A percentile compares a stretch with the other conserved stretches of the same genome.
These are phyloP conservation scores for Galleria mellonella DNA, from an alignment of 1,140 invertebrate species.

Conservation along the genomic window DNA sequence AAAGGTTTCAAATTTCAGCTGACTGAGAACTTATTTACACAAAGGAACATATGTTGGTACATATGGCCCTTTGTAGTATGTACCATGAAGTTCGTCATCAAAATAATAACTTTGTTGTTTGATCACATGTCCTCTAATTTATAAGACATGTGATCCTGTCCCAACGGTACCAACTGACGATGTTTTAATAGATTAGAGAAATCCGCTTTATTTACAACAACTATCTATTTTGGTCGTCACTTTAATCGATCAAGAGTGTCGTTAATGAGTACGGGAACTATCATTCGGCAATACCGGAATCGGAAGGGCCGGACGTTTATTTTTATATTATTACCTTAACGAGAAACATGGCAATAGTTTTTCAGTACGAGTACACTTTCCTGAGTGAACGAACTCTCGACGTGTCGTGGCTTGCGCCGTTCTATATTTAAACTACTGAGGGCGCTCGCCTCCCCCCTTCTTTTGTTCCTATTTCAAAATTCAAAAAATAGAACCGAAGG, in stretches of 20 bases:
- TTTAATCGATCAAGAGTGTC: slow-evolving; percentile 15
- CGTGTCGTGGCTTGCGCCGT: slow-evolving; percentile 35
- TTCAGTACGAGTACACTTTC: slow-evolving; percentile 26
- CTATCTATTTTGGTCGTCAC: background rate
- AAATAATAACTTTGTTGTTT: no score
- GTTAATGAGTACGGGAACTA: slow-evolving; percentile 63
- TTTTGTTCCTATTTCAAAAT: slow-evolving; percentile 68
- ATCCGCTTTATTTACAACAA: no score
- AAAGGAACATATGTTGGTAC: no score
- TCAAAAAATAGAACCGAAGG: slow-evolving; percentile 65
- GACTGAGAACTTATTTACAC: no score
- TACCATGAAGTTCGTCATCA: no score
- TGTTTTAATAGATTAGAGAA: no score
- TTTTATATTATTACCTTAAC: slow-evolving; percentile 43
- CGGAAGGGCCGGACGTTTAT: slow-evolving; percentile 51
- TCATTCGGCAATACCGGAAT: slow-evolving; percentile 32
- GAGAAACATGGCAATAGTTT: slow-evolving; percentile 48
- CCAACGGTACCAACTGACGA: no score
- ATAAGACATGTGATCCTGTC: no score
- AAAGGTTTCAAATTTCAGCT: no score
- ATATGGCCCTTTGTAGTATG: no score
- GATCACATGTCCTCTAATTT: no score
- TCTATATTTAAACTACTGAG: slow-evolving; percentile 50
- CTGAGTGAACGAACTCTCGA: slow-evolving; percentile 59
- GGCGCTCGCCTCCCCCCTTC: slow-evolving; percentile 59